These are phyloP conservation scores for Aporophyla lueneburgensis DNA, from an alignment of 2,888 invertebrate species.

Conservation along the genomic window DNA sequence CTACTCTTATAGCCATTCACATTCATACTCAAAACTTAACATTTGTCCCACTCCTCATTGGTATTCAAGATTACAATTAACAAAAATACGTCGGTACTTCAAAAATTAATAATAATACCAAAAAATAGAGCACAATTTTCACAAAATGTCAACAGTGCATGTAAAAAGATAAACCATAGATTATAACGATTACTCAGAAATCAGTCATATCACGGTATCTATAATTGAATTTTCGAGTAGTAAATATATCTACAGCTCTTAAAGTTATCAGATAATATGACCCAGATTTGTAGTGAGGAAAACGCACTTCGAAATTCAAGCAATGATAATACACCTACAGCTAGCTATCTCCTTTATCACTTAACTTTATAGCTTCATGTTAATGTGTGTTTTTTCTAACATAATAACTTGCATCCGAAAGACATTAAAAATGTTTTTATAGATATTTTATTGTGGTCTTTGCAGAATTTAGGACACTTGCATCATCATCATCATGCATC, in stretches of 20 bases:
- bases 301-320: conserved; percentile 44
- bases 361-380: conserved; percentile 26
- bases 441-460: conserved; percentile 12
- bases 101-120: neutral
- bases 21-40: too few species aligned
- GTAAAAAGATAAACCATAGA: conserved; percentile 56
- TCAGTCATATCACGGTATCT: conserved; percentile 59
- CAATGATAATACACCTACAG: conserved; percentile 44
- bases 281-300: conserved; percentile 60
- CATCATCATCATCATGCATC: neutral
- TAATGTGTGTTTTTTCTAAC: conserved; percentile 23
- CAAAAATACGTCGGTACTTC: neutral
- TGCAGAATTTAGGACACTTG: neutral
- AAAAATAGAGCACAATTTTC: neutral
- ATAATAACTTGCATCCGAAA: conserved; percentile 19
- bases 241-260: conserved; percentile 49
- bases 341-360: conserved; percentile 31
- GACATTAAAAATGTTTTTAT: conserved; percentile 4
- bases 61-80: neutral
- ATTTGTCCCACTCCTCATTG: too few species aligned
- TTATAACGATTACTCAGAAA: conserved; percentile 62
- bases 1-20: too few species aligned
- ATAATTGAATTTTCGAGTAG: conserved; percentile 68
- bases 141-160: conserved; percentile 32
- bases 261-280: conserved; percentile 61